Conservation (phyloP, 2,888 invertebrate genomes). For the Sarcophaga carnaria region DNA sequence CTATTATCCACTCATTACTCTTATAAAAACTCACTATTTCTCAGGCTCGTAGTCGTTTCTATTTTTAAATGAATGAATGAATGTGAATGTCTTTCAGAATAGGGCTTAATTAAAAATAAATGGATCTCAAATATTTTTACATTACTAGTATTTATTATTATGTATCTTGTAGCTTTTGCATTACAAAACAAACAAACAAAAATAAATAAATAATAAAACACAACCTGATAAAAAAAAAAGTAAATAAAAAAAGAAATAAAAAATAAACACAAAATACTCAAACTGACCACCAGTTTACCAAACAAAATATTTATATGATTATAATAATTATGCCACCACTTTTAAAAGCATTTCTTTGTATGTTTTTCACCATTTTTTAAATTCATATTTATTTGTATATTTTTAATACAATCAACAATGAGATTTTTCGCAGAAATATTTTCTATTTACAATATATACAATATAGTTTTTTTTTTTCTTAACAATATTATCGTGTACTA, state of each 20-base stretch:
- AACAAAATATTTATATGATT: slow-evolving; percentile 14
- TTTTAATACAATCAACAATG: slow-evolving; percentile 17
- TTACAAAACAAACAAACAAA: slow-evolving; percentile 21
- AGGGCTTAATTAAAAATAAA: slow-evolving; percentile 55
- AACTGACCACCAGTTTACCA: slow-evolving; percentile 39
- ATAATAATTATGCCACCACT: slow-evolving; percentile 47
- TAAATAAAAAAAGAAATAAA: slow-evolving; percentile 17
- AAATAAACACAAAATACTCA: background rate
- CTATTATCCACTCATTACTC: slow-evolving; percentile 39
- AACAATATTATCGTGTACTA: background rate
- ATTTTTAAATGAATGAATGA: slow-evolving; percentile 35
- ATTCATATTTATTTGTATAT: slow-evolving; percentile 27
- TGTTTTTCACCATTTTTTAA: slow-evolving; percentile 5
- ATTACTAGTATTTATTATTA: slow-evolving; percentile 54
- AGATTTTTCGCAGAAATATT: background rate
- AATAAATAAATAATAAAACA: slow-evolving; percentile 6
- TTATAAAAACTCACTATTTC: slow-evolving; percentile 55
- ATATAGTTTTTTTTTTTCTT: slow-evolving; percentile 1
- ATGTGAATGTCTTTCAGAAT: slow-evolving; percentile 45
- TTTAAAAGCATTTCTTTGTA: slow-evolving; percentile 45
- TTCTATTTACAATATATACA: background rate
- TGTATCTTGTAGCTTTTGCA: slow-evolving; percentile 67
- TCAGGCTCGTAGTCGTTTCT: slow-evolving; percentile 66
- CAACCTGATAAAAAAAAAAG: slow-evolving; percentile 35
- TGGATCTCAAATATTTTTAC: slow-evolving; percentile 67